Base-by-base conservation (phyloP, 2,888 invertebrate species). In the Eucera pruinosa region DNA sequence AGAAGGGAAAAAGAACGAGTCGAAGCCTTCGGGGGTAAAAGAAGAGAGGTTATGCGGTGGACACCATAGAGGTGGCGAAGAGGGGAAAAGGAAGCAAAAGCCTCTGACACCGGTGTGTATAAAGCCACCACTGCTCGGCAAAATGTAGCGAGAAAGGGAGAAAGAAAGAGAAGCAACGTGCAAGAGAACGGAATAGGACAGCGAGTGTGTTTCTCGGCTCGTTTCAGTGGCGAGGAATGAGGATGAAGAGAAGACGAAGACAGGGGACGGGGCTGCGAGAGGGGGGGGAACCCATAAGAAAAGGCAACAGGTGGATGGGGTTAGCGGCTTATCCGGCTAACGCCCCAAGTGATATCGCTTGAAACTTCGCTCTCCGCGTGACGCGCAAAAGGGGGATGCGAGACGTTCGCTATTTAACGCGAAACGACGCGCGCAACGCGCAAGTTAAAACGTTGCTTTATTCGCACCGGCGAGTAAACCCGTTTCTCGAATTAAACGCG, bases 301-400 rank as follows among this genome's bases (percentile, higher is more conserved):
- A 88, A 89, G 91, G 91, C 91, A 92, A 92, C 92, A 92, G 92
- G 92, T 92, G 92, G 92, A 92, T 90, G 91, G 90, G 88, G 90
- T 91, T 92, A 91, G 90, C 89, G 86, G 92, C 90, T 92, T 91
- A 92, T 92, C 92, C 91, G 78, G 90, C 90, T 89, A 89, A 91
- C 90, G 90, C 89, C 88, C 88, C 88, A 88, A 90, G 90, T 90
- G 90, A 91, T 90, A 90, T 88, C 86, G 85, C 86, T n/a, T 84
- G 85, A 86, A 88, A 89, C 86, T 84, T 86, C 77, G 79, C n/a
- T n/a, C n/a, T n/a, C n/a, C n/a, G 79, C 77, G 78, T 78, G 74
- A 76, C 82, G 85, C 71, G 72, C n/a, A n/a, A n/a, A 82, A 65
- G 79, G 71, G 80, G 85, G 82, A 80, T 82, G 82, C 82, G 60